phyloP scores from a whole-genome alignment of 2,113 vertebrate species.

The Cephalopholis sonnerati region DNA sequence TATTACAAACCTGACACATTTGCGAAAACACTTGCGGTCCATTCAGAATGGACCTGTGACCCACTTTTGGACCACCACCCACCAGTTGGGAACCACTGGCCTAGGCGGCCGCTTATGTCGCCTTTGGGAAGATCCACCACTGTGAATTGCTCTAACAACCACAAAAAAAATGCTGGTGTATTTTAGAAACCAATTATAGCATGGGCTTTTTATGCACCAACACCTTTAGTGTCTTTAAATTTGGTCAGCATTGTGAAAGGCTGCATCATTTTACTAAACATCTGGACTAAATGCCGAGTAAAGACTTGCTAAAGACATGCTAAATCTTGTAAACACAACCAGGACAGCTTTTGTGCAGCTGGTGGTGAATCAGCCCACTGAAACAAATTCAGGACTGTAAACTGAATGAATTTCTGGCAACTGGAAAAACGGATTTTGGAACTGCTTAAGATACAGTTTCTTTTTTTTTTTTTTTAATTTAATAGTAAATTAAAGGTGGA shows the following conservation, averaged over 20 bases:
- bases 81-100: too few relatives aligned
- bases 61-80: too few relatives aligned
- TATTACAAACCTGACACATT: too few relatives aligned
- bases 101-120: too few relatives aligned
- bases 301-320: neutral
- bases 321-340: conserved; percentile 15
- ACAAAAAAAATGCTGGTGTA: neutral
- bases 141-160: conserved; percentile 23
- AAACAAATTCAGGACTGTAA: conserved; percentile 19
- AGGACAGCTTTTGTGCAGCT: neutral
- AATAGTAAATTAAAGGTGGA: conserved; percentile 29
- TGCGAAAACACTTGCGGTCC: too few relatives aligned
- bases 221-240: conserved; percentile 11
- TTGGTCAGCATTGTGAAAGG: neutral
- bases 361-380: conserved; percentile 16
- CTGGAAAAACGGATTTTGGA: conserved; percentile 33
- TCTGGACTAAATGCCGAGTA: conserved; percentile 24
- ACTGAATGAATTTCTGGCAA: conserved; percentile 33
- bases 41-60: too few relatives aligned
- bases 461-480: conserved; percentile 22
- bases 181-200: conserved; percentile 6
- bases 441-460: conserved; percentile 4
- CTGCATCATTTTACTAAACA: conserved; percentile 2
- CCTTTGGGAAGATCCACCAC: neutral
- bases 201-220: neutral